A percentile compares a stretch with the other conserved stretches of the same genome.
Conservation (phyloP, 2,888 invertebrate genomes). For the Candidula unifasciata region DNA sequence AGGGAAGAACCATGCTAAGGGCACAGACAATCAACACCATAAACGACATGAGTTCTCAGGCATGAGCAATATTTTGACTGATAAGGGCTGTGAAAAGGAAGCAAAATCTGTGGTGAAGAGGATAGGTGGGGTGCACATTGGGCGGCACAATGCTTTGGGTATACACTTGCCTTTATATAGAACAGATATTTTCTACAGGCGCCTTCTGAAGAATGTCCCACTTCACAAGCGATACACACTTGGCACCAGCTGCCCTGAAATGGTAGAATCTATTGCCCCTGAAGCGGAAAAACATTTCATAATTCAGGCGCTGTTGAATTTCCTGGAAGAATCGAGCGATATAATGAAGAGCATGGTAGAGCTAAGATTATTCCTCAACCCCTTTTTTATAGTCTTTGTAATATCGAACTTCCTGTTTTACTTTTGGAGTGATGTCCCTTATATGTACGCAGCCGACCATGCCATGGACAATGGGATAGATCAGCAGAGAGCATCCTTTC, state of each 20-base stretch:
- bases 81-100: slow-evolving; percentile 36
- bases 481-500: slow-evolving; percentile 81
- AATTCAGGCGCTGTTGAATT: not conserved
- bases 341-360: slow-evolving; percentile 72
- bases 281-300: slow-evolving; percentile 43
- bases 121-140: slow-evolving; percentile 39
- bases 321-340: slow-evolving; percentile 36
- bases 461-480: slow-evolving; percentile 81
- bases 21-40: not conserved
- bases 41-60: slow-evolving; percentile 35
- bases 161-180: slow-evolving; percentile 68
- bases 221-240: slow-evolving; percentile 29
- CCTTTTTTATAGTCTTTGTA: slow-evolving; percentile 81
- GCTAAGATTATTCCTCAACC: slow-evolving; percentile 67
- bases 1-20: not conserved
- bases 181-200: slow-evolving; percentile 76
- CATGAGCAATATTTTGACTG: slow-evolving; percentile 39
- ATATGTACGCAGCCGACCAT: slow-evolving; percentile 94
- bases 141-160: slow-evolving; percentile 46
- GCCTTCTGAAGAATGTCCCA: slow-evolving; percentile 57
- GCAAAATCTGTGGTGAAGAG: slow-evolving; percentile 31
- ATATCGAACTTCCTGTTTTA: slow-evolving; percentile 92
- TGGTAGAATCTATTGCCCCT: slow-evolving; percentile 78
- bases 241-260: slow-evolving; percentile 92
- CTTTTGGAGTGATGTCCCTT: slow-evolving; percentile 93